Evolutionary conservation across 64 coral and sea anemone species (phyloP), one percentile per base, ranked within the genome.

Genomic region (Cladopsammia gracilis): DNA sequence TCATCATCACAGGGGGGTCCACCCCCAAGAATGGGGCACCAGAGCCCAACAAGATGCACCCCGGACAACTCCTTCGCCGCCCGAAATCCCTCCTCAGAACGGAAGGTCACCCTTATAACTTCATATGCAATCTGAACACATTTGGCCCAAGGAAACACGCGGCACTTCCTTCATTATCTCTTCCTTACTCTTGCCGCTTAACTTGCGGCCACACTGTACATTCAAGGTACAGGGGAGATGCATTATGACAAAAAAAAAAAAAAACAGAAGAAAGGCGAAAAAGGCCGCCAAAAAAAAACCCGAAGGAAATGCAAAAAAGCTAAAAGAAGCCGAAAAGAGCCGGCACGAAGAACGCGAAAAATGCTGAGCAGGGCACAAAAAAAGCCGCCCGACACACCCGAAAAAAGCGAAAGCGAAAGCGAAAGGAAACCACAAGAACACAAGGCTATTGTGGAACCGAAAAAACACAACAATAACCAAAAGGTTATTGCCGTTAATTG

Each of bases 61-160:
- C 34, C 42, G 14, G 10, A 0, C 3, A 16, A 46, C 8, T 42
- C 10, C 43, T 46, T 74, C 9, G 34, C 25, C 13, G 11, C 3
- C 1, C 2, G 26, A 11, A 48, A 43, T 0, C 26, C 34, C 0
- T 9, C 25, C 7, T 1, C 3, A 0, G 24, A 25, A 4, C 10
- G 6, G 11, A 74, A 74, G 12, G 71, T 46, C 3, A 74, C 71
- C 1, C 71, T 3, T 2, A 74, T 46, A 0, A 45, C 11, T 0
- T 74, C 71, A 49, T 45, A 74, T 9, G 9, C 26, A 47, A 74
- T 74, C 43, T 47, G 13, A 10, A 48, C 34, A 34, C 34, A 34
- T 2, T 34, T 2, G 2, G 34, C 34, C 9, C 2, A 13, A 25
- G 2, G 3, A 74, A 14, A 16, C 6, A 1, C 13, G 7, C n/a